Conservation (phyloP, 2,113 vertebrate species). For the Gymnocephalus cernua region DNA sequence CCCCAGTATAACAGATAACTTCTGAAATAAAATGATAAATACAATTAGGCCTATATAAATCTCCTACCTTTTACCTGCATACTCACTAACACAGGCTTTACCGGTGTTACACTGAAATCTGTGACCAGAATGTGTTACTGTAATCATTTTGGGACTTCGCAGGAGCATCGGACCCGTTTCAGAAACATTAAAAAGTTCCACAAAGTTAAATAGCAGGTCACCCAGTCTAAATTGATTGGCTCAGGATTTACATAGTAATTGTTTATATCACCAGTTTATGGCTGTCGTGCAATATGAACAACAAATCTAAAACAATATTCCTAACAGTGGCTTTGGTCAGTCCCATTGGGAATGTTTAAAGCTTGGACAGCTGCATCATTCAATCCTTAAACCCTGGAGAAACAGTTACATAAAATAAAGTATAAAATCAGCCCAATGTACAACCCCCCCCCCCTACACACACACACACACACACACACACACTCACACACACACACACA, state of each 20-base stretch:
- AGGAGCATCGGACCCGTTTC: no score
- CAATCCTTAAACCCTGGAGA: conserved; percentile 19
- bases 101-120: no score
- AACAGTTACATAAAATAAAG: neutral
- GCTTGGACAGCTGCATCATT: conserved; percentile 33
- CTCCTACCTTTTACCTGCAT: no score
- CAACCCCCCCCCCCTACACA: no score
- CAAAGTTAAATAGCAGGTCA: neutral
- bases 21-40: no score
- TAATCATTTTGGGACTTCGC: no score
- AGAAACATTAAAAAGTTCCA: no score
- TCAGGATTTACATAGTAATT: neutral
- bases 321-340: conserved; percentile 24
- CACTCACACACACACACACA: neutral
- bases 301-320: conserved; percentile 13
- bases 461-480: conserved; percentile 9
- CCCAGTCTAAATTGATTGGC: neutral
- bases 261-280: neutral
- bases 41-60: no score
- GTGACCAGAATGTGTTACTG: no score
- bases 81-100: no score
- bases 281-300: neutral
- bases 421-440: conserved; percentile 29
- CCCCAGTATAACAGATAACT: no score
- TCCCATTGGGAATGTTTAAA: conserved; percentile 56